A percentile compares a stretch with the other conserved stretches of the same genome.
Evolutionary conservation across 2,113 vertebrate species (phyloP).

Genomic region (Psophia crepitans): DNA sequence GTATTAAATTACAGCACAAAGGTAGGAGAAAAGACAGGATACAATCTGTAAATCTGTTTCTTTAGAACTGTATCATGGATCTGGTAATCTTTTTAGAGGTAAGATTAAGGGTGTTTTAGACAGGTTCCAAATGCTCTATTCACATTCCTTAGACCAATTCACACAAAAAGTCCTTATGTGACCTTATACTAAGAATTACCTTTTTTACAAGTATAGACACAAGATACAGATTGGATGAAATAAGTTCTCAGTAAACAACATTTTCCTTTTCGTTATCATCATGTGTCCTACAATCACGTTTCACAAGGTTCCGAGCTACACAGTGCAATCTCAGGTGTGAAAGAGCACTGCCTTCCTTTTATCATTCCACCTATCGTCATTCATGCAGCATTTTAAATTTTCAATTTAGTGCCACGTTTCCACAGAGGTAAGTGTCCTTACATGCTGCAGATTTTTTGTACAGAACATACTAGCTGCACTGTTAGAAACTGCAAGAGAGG

Average conservation of each 20-base stretch:
- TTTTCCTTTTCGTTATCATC: background rate
- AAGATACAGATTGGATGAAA: background rate
- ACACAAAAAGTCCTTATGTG: background rate
- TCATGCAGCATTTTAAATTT: background rate
- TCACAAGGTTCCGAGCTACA: background rate
- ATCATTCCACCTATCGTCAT: background rate
- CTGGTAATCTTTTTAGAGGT: background rate
- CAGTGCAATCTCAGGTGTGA: too few species aligned
- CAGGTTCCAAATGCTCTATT: background rate
- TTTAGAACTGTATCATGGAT: background rate
- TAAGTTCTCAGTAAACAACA: background rate
- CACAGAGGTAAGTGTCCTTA: background rate
- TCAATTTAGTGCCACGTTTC: background rate
- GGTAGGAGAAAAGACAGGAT: background rate
- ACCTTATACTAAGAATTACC: background rate
- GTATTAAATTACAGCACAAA: background rate
- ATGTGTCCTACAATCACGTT: background rate
- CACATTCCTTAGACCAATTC: background rate
- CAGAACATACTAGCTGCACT: background rate
- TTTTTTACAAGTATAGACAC: background rate
- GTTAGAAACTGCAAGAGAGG: background rate
- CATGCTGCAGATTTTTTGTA: background rate
- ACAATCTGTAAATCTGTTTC: background rate
- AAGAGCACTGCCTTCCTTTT: background rate
- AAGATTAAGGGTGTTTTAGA: background rate